These are phyloP conservation scores for Melanotaenia pygmaea DNA, from an alignment of 2,797 vertebrate species.

Conservation along the genomic window DNA sequence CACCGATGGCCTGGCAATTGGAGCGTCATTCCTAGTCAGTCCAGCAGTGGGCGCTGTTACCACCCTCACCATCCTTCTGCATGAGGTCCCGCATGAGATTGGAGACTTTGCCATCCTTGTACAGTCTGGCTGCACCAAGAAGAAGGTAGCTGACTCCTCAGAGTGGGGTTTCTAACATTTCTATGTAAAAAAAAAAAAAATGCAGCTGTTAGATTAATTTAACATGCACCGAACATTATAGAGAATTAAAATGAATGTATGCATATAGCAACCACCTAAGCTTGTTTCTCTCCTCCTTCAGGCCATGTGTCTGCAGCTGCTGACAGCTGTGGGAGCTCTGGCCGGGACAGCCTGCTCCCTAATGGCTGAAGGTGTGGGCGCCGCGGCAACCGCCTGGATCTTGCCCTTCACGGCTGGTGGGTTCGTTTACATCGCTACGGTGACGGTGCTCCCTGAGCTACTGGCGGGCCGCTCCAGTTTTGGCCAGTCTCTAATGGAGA, in stretches of 20 bases:
- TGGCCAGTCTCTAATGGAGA: constrained; percentile 88
- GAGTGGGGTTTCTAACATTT: neutral
- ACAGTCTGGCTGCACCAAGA: constrained; percentile 93
- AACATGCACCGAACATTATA: too few relatives aligned
- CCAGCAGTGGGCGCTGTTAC: constrained; percentile 87
- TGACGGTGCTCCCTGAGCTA: constrained; percentile 91
- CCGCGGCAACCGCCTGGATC: constrained; percentile 89
- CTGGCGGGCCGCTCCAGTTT: constrained; percentile 87
- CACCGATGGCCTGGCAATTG: constrained; percentile 92
- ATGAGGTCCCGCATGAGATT: constrained; percentile 94
- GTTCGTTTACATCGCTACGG: constrained; percentile 93
- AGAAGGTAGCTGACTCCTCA: constrained; percentile 76
- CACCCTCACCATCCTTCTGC: constrained; percentile 91
- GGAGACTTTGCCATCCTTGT: constrained; percentile 94
- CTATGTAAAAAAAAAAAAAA: too few relatives aligned
- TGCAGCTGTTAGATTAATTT: too few relatives aligned
- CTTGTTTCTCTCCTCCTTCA: constrained; percentile 60
- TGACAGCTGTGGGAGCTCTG: constrained; percentile 90
- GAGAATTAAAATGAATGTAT: too few relatives aligned
- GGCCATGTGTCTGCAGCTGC: constrained; percentile 93
- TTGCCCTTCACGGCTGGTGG: constrained; percentile 92
- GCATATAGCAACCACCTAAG: too few relatives aligned
- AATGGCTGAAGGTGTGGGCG: constrained; percentile 88
- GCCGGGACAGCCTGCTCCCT: constrained; percentile 91
- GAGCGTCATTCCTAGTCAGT: constrained; percentile 90